Conservation (phyloP, 2,113 vertebrate species). For the Heterochromis multidens region DNA sequence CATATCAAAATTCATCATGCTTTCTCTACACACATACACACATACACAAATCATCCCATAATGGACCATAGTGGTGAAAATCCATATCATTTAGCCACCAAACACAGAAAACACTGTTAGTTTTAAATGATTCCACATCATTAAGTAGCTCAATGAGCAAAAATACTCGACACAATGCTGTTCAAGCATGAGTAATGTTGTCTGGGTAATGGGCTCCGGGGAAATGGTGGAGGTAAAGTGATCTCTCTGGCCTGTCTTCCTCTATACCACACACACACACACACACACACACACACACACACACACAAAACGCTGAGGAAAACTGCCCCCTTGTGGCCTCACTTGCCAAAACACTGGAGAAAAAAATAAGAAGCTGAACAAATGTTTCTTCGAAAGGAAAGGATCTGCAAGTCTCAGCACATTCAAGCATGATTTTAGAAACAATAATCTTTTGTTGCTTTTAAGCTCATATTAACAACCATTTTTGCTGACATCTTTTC, state of each 20-base stretch:
- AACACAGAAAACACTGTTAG: conserved; percentile 52
- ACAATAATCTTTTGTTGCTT: conserved; percentile 43
- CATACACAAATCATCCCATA: not conserved
- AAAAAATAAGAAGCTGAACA: not conserved
- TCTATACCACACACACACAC: conserved; percentile 11
- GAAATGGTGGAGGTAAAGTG: conserved; percentile 43
- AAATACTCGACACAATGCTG: conserved; percentile 50
- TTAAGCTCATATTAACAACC: conserved; percentile 14
- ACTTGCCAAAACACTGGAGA: conserved; percentile 1
- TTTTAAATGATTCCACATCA: conserved; percentile 68
- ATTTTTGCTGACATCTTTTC: not conserved
- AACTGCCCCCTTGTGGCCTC: conserved; percentile 74
- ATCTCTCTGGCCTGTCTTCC: conserved; percentile 32
- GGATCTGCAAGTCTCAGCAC: conserved; percentile 22
- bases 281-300: not conserved
- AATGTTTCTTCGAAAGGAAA: conserved; percentile 38
- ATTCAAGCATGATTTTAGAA: conserved; percentile 25
- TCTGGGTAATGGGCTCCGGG: conserved; percentile 46
- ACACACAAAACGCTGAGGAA: conserved; percentile 24
- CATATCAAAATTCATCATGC: conserved; percentile 44
- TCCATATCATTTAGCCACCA: conserved; percentile 48
- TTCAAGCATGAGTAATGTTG: conserved; percentile 50
- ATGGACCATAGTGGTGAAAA: conserved; percentile 33
- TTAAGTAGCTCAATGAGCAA: conserved; percentile 57
- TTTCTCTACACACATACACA: not conserved